These are phyloP conservation scores for Tragelaphus buxtoni DNA, from an alignment of 2,113 vertebrate species.

Conservation along the genomic window DNA sequence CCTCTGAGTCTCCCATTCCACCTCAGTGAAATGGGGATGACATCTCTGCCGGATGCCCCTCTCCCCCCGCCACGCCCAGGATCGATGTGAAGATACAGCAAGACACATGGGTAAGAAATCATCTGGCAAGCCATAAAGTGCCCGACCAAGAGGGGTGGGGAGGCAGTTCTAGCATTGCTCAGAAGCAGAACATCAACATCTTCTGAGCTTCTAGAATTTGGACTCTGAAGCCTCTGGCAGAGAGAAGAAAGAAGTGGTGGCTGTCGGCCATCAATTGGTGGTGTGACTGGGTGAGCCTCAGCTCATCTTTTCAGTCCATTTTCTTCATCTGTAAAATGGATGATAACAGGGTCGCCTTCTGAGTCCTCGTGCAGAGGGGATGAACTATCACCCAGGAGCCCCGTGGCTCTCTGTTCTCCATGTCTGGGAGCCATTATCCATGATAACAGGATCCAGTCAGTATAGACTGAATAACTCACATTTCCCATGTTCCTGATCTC, in stretches of 20 bases:
- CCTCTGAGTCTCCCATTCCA: not conserved
- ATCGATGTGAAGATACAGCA: not conserved
- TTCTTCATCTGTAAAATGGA: not conserved
- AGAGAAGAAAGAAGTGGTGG: rapidly evolving
- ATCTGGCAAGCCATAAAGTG: not conserved
- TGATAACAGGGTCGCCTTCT: rapidly evolving
- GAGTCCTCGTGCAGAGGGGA: not conserved
- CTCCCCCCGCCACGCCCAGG: not conserved
- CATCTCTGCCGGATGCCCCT: not conserved
- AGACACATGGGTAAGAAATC: not conserved
- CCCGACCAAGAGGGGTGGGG: not conserved
- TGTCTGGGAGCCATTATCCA: rapidly evolving
- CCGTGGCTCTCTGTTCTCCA: rapidly evolving
- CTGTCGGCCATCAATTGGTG: not conserved
- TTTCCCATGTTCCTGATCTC: not conserved
- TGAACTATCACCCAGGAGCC: rapidly evolving
- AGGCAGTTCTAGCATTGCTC: rapidly evolving
- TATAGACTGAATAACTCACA: rapidly evolving
- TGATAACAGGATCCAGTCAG: rapidly evolving
- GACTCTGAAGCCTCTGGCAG: not conserved
- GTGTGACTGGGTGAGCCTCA: rapidly evolving
- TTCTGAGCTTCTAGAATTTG: not conserved
- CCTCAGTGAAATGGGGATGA: not conserved
- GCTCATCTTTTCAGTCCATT: not conserved
- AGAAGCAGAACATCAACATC: not conserved